Percentiles rank a stretch among this genome's conserved stretches.
These are phyloP conservation scores for Dryococelus australis DNA, from an alignment of 2,888 invertebrate genomes.

Conservation along the genomic window DNA sequence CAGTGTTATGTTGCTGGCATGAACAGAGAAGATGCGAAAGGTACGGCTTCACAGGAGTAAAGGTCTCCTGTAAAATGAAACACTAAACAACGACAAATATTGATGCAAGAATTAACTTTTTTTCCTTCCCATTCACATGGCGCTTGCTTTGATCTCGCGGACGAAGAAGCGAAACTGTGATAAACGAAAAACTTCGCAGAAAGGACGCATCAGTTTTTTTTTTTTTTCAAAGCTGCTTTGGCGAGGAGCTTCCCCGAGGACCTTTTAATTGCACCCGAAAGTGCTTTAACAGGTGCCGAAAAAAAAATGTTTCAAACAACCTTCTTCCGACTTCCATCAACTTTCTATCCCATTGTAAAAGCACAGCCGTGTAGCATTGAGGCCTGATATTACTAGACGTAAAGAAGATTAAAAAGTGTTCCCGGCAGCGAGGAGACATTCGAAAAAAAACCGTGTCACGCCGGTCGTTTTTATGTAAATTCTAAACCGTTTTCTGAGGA, in stretches of 20 bases:
- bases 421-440: background rate
- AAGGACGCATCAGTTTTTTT: background rate
- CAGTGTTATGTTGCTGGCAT: too few relatives aligned
- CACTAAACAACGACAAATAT: too few relatives aligned
- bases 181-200: background rate
- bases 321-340: background rate
- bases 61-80: too few relatives aligned
- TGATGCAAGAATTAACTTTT: too few relatives aligned
- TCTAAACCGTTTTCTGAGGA: background rate
- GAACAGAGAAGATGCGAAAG: too few relatives aligned
- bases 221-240: conserved; percentile 1
- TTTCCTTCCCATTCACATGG: background rate
- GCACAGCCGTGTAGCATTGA: background rate
- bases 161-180: background rate
- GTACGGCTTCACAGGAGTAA: too few relatives aligned
- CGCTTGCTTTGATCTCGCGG: background rate
- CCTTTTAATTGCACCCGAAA: background rate
- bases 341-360: background rate
- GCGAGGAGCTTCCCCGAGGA: background rate
- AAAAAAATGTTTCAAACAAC: background rate
- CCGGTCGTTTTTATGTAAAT: conserved; percentile 16
- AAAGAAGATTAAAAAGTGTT: conserved; percentile 8
- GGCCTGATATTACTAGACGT: background rate
- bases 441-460: background rate
- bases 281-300: conserved; percentile 10